A percentile compares a stretch with the other conserved stretches of the same genome.
phyloP scores from a whole-genome alignment of 2,888 invertebrate species.

The Camptogramma bilineatum region DNA sequence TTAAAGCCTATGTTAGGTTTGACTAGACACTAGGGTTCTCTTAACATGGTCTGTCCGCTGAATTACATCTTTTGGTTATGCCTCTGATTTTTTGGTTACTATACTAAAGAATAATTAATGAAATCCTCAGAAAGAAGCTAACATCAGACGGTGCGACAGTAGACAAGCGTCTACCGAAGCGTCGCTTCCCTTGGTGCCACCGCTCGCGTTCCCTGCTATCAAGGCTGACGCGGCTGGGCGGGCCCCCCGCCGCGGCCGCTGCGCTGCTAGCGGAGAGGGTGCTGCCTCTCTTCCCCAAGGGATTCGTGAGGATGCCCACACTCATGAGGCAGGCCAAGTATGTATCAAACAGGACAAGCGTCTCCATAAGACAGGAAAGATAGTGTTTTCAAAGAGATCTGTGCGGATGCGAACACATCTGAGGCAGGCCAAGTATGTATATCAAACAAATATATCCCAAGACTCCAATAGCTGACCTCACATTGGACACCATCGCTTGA shows the following conservation, averaged over 20 bases:
- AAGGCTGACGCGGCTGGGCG: constrained; percentile 43
- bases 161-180: constrained; percentile 87
- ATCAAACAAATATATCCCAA: too few species aligned
- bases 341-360: constrained; percentile 44
- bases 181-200: constrained; percentile 89
- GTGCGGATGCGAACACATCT: too few species aligned
- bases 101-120: too few species aligned
- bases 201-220: constrained; percentile 51
- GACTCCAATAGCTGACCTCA: too few species aligned
- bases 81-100: too few species aligned
- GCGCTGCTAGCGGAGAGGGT: constrained; percentile 85
- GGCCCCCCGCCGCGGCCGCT: constrained; percentile 61
- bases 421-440: constrained; percentile 77
- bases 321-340: constrained; percentile 82
- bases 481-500: too few species aligned
- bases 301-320: constrained; percentile 87
- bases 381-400: too few species aligned
- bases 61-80: too few species aligned
- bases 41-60: too few species aligned
- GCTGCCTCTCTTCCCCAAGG: constrained; percentile 88
- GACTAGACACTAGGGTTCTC: too few species aligned
- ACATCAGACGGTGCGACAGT: constrained; percentile 77
- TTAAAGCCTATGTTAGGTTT: too few species aligned
- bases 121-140: constrained; percentile 67
- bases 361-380: too few species aligned